phyloP scores from a whole-genome alignment of 1,140 invertebrate genomes.

The Ptiloglossa arizonensis region DNA sequence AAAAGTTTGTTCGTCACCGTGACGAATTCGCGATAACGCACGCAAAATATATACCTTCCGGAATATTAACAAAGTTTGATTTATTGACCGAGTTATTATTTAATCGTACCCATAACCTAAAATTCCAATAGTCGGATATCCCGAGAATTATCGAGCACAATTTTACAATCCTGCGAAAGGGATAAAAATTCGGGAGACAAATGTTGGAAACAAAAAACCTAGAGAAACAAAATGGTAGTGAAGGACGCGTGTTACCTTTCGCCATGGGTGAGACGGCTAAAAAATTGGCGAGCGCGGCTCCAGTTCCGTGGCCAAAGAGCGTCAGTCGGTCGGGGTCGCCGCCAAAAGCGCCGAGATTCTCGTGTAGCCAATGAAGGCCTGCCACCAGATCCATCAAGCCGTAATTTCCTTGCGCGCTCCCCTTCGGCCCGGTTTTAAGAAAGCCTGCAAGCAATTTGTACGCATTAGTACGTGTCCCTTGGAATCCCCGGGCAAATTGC shows the following conservation, averaged over 20 bases:
- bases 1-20: too few relatives aligned
- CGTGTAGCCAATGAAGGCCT: slow-evolving; percentile 95
- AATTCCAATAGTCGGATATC: too few relatives aligned
- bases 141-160: too few relatives aligned
- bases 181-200: too few relatives aligned
- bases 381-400: slow-evolving; percentile 97
- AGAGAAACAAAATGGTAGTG: too few relatives aligned
- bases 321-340: slow-evolving; percentile 94
- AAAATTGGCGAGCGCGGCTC: slow-evolving; percentile 96
- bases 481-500: not conserved
- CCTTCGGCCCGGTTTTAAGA: slow-evolving; percentile 92
- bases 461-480: slow-evolving; percentile 16
- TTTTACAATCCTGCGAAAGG: too few relatives aligned
- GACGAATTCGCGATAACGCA: too few relatives aligned
- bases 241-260: slow-evolving; percentile 86
- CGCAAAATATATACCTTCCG: too few relatives aligned
- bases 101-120: too few relatives aligned
- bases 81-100: too few relatives aligned
- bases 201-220: too few relatives aligned
- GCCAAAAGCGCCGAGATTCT: slow-evolving; percentile 94
- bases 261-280: slow-evolving; percentile 96
- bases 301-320: slow-evolving; percentile 95
- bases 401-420: slow-evolving; percentile 95
- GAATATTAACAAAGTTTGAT: too few relatives aligned
- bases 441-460: slow-evolving; percentile 84